Evolutionary conservation across 2,113 vertebrate species (phyloP).

Genomic region (Beaufortia kweichowensis): DNA sequence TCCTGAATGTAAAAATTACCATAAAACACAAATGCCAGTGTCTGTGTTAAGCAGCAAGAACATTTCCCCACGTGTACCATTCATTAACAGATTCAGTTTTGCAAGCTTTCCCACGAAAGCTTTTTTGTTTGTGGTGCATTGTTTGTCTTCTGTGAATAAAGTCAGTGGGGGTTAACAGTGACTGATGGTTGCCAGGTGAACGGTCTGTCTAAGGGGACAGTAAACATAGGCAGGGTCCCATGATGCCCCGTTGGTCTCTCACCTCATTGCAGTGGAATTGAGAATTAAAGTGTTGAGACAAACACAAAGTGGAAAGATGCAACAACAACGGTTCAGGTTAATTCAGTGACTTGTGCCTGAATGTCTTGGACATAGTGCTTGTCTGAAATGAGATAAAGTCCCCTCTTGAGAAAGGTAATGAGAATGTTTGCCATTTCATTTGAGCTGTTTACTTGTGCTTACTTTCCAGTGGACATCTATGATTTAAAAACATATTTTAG

Average conservation of each 20-base stretch:
- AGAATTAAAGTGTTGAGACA: slow-evolving; percentile 12
- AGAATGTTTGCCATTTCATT: background rate
- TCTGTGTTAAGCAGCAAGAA: background rate
- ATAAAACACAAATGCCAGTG: background rate
- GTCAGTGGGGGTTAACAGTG: slow-evolving; percentile 8
- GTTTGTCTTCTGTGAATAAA: slow-evolving; percentile 15
- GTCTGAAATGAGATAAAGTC: slow-evolving; percentile 1
- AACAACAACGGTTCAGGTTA: background rate
- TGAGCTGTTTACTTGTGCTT: background rate
- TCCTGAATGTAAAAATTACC: too few relatives aligned
- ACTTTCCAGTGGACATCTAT: background rate
- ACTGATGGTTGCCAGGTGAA: slow-evolving; percentile 28
- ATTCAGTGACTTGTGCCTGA: slow-evolving; percentile 7
- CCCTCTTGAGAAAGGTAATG: background rate
- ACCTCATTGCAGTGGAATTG: slow-evolving; percentile 1
- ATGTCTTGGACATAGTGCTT: background rate
- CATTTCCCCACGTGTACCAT: slow-evolving; percentile 4
- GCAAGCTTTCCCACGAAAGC: background rate
- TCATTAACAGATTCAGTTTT: slow-evolving; percentile 4
- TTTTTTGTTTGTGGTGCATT: slow-evolving; percentile 12
- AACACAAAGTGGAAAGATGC: background rate
- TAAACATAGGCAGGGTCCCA: background rate
- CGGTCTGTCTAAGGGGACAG: slow-evolving; percentile 9
- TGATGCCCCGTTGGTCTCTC: background rate
- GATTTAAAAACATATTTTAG: background rate